Evolutionary conservation across 1,140 invertebrate species (phyloP), one percentile per base, ranked within the genome.

Genomic region (Danaus plexippus): DNA sequence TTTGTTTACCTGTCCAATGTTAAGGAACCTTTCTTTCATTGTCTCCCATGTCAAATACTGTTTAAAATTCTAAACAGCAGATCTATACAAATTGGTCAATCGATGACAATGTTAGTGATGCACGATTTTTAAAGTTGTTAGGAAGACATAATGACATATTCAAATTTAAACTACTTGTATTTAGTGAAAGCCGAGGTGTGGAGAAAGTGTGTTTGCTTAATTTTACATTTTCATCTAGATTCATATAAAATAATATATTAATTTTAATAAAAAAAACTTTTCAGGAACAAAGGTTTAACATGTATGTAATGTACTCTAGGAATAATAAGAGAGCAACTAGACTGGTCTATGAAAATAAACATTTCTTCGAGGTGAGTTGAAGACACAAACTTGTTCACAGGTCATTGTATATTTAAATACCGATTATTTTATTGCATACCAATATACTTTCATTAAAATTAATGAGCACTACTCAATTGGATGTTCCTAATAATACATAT

Each of bases 281-380:
- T 9, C 46, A 88, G 86, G 85, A 87, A 62, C 79, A 82, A 71
- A 79, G 74, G 64, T 87, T 88, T 63, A 81, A 85, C 54, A 83
- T 88, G 79, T 88, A 88, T 67, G 80, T 88, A 58, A 85, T 87
- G 83, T 88, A 88, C 69, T 87, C 83, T 72, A 87, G 81, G 64
- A 85, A 87, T 78, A 88, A 87, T 73, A 87, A 84, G 69, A 85
- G 78, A 77, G 80, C 85, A 15, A 87, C 75, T 56, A 83, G 78
- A 78, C 75, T 87, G 56, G 80, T 86, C 11, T 84, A 69, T 58
- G 83, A 86, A 64, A 67, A 88, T 59, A 84, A 83, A 66, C 71
- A 67, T 50, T 87, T 87, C 68, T 88, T 88, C 58, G 79, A 81
- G 77, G 86, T 85, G 68, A 77, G 77, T 67, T 32, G 22, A 32